A percentile compares a stretch with the other conserved stretches of the same genome.
Evolutionary conservation across 2,113 vertebrate genomes (phyloP).

Genomic region (Macrotus californicus): DNA sequence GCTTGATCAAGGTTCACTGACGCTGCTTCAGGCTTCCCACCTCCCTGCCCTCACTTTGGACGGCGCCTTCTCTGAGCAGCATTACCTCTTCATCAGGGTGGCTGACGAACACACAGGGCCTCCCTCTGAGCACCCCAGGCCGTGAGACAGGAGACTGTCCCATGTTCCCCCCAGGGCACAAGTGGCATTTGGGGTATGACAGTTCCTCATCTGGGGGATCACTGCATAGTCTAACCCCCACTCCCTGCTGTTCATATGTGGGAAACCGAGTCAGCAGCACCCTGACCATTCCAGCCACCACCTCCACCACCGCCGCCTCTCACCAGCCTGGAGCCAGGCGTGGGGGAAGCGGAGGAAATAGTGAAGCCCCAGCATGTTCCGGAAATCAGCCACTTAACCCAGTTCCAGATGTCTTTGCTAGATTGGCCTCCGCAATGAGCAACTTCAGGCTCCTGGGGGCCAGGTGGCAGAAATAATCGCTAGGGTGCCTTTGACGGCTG

Average conservation of each 20-base stretch:
- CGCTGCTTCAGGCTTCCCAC: neutral
- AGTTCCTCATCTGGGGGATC: neutral
- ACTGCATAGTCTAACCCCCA: too few relatives aligned
- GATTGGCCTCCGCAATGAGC: neutral
- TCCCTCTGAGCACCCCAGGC: neutral
- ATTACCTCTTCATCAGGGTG: neutral
- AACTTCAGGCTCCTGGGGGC: neutral
- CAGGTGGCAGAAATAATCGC: neutral
- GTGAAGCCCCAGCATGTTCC: neutral
- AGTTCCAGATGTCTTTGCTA: neutral
- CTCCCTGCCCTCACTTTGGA: neutral
- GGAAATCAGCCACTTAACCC: neutral
- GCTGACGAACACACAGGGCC: neutral
- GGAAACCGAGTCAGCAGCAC: neutral
- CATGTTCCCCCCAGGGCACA: rapidly evolving
- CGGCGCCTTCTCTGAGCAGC: neutral
- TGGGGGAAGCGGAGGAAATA: neutral
- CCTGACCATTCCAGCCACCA: neutral
- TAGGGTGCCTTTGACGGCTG: neutral
- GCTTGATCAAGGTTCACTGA: rapidly evolving
- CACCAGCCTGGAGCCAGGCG: neutral
- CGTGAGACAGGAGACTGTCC: neutral
- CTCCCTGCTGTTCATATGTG: neutral
- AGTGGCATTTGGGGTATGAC: neutral
- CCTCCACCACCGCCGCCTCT: too few relatives aligned